Conservation (phyloP, 2,888 invertebrate species). For the Noctua fimbriata region DNA sequence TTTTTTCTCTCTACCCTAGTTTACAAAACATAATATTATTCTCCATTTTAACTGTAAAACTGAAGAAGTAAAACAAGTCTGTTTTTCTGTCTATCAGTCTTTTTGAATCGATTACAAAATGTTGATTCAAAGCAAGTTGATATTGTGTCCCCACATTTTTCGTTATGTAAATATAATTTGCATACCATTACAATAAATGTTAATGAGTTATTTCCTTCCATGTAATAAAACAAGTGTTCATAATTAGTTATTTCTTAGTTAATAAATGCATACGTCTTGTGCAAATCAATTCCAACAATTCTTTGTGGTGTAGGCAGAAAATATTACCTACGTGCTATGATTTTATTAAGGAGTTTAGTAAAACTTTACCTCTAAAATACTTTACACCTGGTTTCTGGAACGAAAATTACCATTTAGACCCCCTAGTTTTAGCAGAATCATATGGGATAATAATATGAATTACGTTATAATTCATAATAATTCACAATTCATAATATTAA, state of each 20-base stretch:
- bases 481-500: no score
- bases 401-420: not conserved
- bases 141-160: conserved; percentile 11
- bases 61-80: not conserved
- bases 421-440: no score
- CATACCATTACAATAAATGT: conserved; percentile 10
- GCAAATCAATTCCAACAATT: conserved; percentile 10
- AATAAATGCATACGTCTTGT: not conserved
- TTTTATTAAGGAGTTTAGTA: not conserved
- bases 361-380: not conserved
- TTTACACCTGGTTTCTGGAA: not conserved
- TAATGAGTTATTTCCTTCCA: conserved; percentile 40
- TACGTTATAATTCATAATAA: no score
- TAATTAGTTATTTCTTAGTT: conserved; percentile 18
- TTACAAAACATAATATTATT: not conserved
- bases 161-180: conserved; percentile 15
- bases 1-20: not conserved
- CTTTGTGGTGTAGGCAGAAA: not conserved
- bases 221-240: conserved; percentile 33
- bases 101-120: not conserved
- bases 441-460: no score
- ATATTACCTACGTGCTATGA: not conserved
- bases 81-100: not conserved
- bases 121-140: not conserved
- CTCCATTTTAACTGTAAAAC: not conserved